These are phyloP conservation scores for Apolygus lucorum DNA, from an alignment of 1,140 invertebrate genomes.

Conservation along the genomic window DNA sequence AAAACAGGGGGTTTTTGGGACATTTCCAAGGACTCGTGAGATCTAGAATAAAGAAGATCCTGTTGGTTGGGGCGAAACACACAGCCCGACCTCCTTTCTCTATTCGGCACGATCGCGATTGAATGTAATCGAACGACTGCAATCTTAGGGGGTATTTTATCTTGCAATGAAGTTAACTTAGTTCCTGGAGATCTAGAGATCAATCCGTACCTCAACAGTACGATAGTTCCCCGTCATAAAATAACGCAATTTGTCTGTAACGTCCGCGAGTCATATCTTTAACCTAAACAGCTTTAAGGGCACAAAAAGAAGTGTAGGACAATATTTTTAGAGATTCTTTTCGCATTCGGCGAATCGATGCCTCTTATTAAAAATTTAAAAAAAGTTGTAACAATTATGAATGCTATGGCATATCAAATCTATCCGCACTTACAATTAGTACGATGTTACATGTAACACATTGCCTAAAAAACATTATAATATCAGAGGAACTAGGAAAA, in stretches of 20 bases:
- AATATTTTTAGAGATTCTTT: slow-evolving; percentile 5
- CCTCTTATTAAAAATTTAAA: neutral
- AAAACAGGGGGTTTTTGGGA: no score
- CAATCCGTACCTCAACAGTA: neutral
- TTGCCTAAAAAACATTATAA: no score
- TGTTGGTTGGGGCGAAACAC: no score
- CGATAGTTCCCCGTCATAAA: neutral
- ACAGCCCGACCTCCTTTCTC: no score
- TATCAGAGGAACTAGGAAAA: no score
- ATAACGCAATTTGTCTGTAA: neutral
- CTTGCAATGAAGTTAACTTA: neutral
- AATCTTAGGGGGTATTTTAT: no score
- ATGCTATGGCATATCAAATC: slow-evolving; percentile 26
- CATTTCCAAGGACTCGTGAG: no score
- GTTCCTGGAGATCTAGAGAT: neutral
- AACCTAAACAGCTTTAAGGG: neutral
- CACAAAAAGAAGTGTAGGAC: slow-evolving; percentile 6
- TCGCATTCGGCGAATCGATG: neutral
- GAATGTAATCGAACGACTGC: no score
- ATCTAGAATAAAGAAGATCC: no score
- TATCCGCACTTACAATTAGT: no score
- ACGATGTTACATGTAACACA: no score
- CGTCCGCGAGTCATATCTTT: slow-evolving; percentile 4
- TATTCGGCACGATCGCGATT: no score
- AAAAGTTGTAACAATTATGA: neutral